These are phyloP conservation scores for Euura saliciscinereae DNA, from an alignment of 1,140 invertebrate species.

Conservation along the genomic window DNA sequence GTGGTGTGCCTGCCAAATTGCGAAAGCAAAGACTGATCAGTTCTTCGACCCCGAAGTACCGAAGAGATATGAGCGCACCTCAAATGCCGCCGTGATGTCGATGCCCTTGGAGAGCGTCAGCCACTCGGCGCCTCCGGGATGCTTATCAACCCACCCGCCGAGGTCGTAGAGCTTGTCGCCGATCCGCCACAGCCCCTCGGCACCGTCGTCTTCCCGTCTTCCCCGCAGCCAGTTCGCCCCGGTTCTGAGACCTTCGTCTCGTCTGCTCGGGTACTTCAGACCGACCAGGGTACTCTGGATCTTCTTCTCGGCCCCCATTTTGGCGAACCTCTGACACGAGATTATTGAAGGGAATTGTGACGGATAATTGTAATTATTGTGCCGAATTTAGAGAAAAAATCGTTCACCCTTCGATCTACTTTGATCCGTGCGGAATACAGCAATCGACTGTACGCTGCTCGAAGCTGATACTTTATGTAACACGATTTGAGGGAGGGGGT, in stretches of 20 bases:
- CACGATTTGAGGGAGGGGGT: too few species aligned
- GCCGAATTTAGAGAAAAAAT: too few species aligned
- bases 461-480: too few species aligned
- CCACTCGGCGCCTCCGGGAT: constrained; percentile 85
- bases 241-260: constrained; percentile 33
- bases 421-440: too few species aligned
- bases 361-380: too few species aligned
- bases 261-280: constrained; percentile 30
- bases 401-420: too few species aligned
- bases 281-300: constrained; percentile 44
- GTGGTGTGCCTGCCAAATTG: constrained; percentile 59
- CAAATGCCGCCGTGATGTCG: constrained; percentile 80
- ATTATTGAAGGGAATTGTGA: too few species aligned
- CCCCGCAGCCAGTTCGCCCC: constrained; percentile 58
- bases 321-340: too few species aligned
- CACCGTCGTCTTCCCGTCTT: constrained; percentile 72
- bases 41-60: too few species aligned
- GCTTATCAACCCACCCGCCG: constrained; percentile 67
- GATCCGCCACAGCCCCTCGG: constrained; percentile 80
- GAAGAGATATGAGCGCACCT: constrained; percentile 45
- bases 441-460: too few species aligned
- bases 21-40: too few species aligned
- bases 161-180: constrained; percentile 79
- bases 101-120: constrained; percentile 72
- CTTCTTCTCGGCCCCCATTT: not conserved